phyloP scores from a whole-genome alignment of 2,888 invertebrate genomes.

The Hipparchia semele region DNA sequence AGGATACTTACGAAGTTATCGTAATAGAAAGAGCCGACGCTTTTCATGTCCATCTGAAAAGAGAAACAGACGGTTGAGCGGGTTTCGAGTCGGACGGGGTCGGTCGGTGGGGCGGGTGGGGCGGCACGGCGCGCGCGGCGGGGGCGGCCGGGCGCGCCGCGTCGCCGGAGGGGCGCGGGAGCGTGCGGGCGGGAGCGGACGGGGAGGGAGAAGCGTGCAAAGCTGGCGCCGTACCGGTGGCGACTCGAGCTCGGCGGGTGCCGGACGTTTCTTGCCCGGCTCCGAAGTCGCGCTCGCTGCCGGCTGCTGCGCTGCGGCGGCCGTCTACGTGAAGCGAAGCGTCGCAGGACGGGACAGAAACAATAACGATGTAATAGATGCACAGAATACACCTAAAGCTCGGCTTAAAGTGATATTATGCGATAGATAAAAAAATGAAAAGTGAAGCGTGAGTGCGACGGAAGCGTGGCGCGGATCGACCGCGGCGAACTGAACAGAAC shows the following conservation, averaged over 20 bases:
- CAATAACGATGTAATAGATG: slow-evolving; percentile 83
- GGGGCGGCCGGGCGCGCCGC: slow-evolving; percentile 55
- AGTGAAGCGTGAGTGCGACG: slow-evolving; percentile 83
- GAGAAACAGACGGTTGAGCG: slow-evolving; percentile 77
- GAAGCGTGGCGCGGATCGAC: slow-evolving; percentile 79
- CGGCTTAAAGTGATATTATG: slow-evolving; percentile 81
- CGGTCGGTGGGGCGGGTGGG: slow-evolving; percentile 41
- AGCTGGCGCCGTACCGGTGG: slow-evolving; percentile 95
- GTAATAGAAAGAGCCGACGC: slow-evolving; percentile 97
- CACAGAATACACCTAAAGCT: slow-evolving; percentile 84
- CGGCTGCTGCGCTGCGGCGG: slow-evolving; percentile 84
- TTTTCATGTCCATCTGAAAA: slow-evolving; percentile 98
- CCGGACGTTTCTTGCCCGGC: slow-evolving; percentile 97
- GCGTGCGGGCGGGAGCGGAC: slow-evolving; percentile 59
- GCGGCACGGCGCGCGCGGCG: slow-evolving; percentile 58
- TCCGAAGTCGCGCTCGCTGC: slow-evolving; percentile 87
- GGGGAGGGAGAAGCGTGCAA: slow-evolving; percentile 84
- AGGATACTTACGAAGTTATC: slow-evolving; percentile 96
- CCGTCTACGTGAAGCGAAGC: slow-evolving; percentile 83
- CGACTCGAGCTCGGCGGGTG: slow-evolving; percentile 84
- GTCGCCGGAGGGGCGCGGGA: slow-evolving; percentile 57
- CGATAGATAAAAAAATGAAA: slow-evolving; percentile 78
- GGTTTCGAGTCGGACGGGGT: slow-evolving; percentile 48
- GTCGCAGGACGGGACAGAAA: slow-evolving; percentile 83
- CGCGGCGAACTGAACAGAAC: slow-evolving; percentile 75